These are phyloP conservation scores for Dioctria rufipes DNA, from an alignment of 2,888 invertebrate genomes.

Conservation along the genomic window DNA sequence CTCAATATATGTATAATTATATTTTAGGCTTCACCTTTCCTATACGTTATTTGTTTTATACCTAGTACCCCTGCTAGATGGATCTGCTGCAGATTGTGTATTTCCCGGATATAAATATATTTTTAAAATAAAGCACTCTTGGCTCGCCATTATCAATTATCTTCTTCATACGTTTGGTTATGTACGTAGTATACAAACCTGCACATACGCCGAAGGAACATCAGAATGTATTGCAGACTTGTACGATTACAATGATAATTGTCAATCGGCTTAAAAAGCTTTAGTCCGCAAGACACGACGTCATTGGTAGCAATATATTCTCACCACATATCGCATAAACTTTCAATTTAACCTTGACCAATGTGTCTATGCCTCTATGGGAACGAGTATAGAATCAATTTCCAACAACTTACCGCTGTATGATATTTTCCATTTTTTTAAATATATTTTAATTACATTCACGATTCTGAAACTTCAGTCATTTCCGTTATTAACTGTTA, in stretches of 20 bases:
- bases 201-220: too few relatives aligned
- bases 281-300: constrained; percentile 25
- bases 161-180: too few relatives aligned
- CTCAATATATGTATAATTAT: too few relatives aligned
- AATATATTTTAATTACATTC: constrained; percentile 40
- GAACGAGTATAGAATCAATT: background rate
- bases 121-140: too few relatives aligned
- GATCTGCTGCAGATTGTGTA: too few relatives aligned
- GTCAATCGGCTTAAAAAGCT: constrained; percentile 38
- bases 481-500: constrained; percentile 49
- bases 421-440: constrained; percentile 22
- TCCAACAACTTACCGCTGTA: background rate
- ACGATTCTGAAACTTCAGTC: constrained; percentile 18
- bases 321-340: constrained; percentile 29
- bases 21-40: too few relatives aligned
- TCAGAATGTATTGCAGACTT: background rate
- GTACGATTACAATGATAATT: background rate
- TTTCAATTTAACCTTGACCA: constrained; percentile 28
- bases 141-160: too few relatives aligned
- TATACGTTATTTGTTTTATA: too few relatives aligned
- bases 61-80: too few relatives aligned
- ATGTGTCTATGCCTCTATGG: background rate
- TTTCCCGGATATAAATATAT: too few relatives aligned
- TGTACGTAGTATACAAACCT: too few relatives aligned
- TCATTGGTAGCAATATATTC: constrained; percentile 11